Evolutionary conservation across 1,140 invertebrate genomes (phyloP), one percentile per base, ranked within the genome.

Genomic region (Pteromalus puparum): DNA sequence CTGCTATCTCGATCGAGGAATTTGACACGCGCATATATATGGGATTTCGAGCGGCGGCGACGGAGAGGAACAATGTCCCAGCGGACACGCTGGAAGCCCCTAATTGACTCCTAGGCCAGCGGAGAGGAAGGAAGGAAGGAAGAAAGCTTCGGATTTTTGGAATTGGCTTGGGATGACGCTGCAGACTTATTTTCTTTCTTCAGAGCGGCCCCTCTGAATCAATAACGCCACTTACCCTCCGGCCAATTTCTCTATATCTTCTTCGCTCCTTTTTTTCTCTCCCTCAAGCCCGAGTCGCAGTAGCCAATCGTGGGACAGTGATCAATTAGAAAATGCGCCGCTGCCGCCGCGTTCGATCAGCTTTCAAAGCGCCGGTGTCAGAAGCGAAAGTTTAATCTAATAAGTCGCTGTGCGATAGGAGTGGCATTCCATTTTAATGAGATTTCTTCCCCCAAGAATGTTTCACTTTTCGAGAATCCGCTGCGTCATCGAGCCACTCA

Each of bases 131-230:
- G 6, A 34, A 89, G 85, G 86, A 89, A 83, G 87, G 84, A 86
- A 86, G 86, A 82, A 81, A 78, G 78, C 77, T 65, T 21, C 4
- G 88, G 87, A 90, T 91, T 91, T 90, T 87, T 87, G 88, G 88
- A 90, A 91, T 92, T 91, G 88, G 87, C 82, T 87, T 81, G 84
- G 85, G 88, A 90, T 91, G 90, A 91, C 88, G 87, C 87, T 87
- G 90, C 90, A 89, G 73, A 88, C 86, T 85, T 89, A 87, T 88
- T 88, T 85, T 86, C 74, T 70, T 70, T 70, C 67, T 87, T 86
- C 78, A 7, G 28, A 5, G 28, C 67, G 9, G 0, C 2, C 28
- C 67, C 67, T 73, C 81, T 88, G 87, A 91, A 90, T 90, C 90
- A 90, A 91, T 91, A 91, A 89, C 86, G 86, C 87, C 84, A 81